Conservation (phyloP, 2,797 vertebrate genomes). For the Neolamprologus multifasciatus region DNA sequence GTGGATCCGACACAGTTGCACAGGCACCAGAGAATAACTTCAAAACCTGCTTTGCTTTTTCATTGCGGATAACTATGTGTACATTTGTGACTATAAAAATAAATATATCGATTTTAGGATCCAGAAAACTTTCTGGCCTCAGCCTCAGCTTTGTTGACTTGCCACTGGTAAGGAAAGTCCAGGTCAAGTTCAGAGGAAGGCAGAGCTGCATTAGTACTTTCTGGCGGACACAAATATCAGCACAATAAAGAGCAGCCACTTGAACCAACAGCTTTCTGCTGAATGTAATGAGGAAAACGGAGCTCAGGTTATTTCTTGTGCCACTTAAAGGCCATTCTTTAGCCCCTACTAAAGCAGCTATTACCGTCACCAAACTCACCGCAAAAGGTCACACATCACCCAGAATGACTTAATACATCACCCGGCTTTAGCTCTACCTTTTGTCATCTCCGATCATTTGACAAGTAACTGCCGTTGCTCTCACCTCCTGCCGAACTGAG, state of each 20-base stretch:
- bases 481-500: conserved; percentile 97
- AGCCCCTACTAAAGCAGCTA: neutral
- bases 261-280: neutral
- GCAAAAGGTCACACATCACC: conserved; percentile 4
- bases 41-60: neutral
- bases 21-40: neutral
- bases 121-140: neutral
- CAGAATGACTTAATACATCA: neutral
- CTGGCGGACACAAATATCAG: conserved; percentile 9
- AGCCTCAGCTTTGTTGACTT: neutral
- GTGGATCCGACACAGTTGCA: neutral
- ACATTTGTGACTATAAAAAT: neutral
- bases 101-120: neutral
- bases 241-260: neutral
- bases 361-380: neutral
- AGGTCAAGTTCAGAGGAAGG: neutral
- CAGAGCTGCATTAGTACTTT: neutral
- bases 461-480: conserved; percentile 29
- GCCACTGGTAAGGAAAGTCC: neutral
- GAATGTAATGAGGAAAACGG: neutral
- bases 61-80: neutral
- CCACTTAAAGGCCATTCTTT: neutral
- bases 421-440: neutral
- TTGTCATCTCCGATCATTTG: neutral
- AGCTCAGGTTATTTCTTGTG: neutral